phyloP scores from a whole-genome alignment of 2,113 vertebrate genomes.

The Pelmatolapia mariae region DNA sequence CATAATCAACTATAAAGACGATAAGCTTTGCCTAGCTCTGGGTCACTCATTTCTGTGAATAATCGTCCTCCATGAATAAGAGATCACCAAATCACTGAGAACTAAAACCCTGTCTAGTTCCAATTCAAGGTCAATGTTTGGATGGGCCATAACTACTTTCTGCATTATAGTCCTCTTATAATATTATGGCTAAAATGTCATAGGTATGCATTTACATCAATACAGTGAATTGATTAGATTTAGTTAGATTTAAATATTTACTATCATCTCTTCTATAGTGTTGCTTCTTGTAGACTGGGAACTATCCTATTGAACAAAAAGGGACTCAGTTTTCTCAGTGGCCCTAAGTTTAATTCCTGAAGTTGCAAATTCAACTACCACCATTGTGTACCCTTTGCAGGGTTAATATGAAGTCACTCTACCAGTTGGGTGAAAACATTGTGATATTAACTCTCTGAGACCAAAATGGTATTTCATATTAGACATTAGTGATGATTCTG shows the following conservation, averaged over 20 bases:
- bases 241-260: background rate
- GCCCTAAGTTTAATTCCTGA: background rate
- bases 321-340: background rate
- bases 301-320: background rate
- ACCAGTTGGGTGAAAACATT: background rate
- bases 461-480: background rate
- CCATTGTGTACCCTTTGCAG: background rate
- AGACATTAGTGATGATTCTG: background rate
- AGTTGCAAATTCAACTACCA: background rate
- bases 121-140: slow-evolving; percentile 20
- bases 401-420: background rate
- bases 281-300: background rate
- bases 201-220: background rate
- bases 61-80: slow-evolving; percentile 30
- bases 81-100: slow-evolving; percentile 18
- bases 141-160: background rate
- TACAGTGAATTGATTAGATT: background rate
- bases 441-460: background rate
- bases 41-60: slow-evolving; percentile 5
- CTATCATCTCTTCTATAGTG: background rate
- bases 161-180: slow-evolving; percentile 31
- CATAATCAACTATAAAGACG: background rate
- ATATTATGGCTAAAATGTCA: background rate
- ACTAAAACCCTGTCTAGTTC: slow-evolving; percentile 7
- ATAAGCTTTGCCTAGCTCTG: background rate